Percentiles rank a stretch among this genome's conserved stretches.
Evolutionary conservation across 2,888 invertebrate species (phyloP).

Genomic region (Orchesella flavescens): DNA sequence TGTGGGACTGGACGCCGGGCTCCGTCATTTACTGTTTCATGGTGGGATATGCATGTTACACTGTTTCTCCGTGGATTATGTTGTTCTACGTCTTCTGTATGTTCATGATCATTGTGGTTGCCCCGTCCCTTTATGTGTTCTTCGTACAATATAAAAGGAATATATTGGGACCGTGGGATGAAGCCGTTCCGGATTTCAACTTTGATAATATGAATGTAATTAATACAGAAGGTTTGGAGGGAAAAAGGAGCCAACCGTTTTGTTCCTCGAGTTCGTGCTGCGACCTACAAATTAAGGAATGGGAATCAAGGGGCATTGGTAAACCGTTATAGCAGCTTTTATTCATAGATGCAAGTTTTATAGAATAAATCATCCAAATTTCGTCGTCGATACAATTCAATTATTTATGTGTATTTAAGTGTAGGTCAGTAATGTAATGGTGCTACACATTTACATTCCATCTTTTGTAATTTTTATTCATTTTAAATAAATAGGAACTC

Average conservation of each 20-base stretch:
- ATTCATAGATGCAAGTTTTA: no score
- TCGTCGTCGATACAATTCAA: no score
- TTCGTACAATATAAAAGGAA: conserved; percentile 88
- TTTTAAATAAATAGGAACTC: no score
- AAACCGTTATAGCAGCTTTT: no score
- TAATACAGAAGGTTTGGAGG: no score
- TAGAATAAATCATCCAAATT: no score
- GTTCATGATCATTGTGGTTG: conserved; percentile 80
- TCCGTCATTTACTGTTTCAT: conserved; percentile 77
- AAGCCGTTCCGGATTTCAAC: conserved; percentile 78
- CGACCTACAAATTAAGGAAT: neutral
- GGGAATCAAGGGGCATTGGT: conserved; percentile 2
- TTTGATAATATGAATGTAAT: no score
- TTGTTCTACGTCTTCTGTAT: conserved; percentile 79
- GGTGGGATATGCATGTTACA: conserved; percentile 76
- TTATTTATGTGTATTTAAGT: no score
- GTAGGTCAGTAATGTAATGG: no score
- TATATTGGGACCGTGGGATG: conserved; percentile 98
- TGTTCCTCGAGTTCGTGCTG: no score
- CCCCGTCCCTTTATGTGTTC: conserved; percentile 83
- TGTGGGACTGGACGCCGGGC: conserved; percentile 77
- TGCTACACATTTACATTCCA: no score
- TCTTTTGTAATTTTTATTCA: no score
- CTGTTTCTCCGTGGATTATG: conserved; percentile 73
- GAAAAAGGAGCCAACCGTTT: conserved; percentile 19